Percentiles rank a stretch among this genome's conserved stretches.
Conservation (phyloP, 2,113 vertebrate species). For the Rousettus leschenaultii region DNA sequence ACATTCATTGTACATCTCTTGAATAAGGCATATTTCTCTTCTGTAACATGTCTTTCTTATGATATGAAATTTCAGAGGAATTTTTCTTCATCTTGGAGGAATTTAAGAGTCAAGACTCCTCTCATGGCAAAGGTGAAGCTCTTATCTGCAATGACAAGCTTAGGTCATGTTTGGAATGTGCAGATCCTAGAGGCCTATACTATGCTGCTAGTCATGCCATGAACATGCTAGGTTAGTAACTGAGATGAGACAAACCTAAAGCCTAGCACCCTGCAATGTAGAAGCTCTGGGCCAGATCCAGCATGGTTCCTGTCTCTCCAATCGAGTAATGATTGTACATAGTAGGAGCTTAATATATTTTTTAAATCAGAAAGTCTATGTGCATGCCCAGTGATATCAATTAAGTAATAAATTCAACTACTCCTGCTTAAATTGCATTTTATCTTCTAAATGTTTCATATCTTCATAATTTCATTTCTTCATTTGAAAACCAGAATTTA, state of each 20-base stretch:
- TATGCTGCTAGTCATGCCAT: neutral
- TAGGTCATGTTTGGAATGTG: neutral
- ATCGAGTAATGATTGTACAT: neutral
- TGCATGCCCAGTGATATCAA: neutral
- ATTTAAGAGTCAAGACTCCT: slow-evolving; percentile 90
- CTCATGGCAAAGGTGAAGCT: neutral
- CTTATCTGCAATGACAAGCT: neutral
- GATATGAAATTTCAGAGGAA: slow-evolving; percentile 83
- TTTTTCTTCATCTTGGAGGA: slow-evolving; percentile 85
- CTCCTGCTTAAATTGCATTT: neutral
- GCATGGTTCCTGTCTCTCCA: neutral
- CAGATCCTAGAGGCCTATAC: neutral
- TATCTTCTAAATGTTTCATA: slow-evolving; percentile 17
- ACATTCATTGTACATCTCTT: slow-evolving; percentile 89
- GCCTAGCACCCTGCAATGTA: neutral
- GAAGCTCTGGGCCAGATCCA: neutral
- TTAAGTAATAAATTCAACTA: neutral
- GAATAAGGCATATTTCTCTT: slow-evolving; percentile 87
- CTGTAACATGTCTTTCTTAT: slow-evolving; percentile 89
- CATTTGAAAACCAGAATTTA: neutral
- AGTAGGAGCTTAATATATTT: neutral
- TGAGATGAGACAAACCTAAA: neutral
- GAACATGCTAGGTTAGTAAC: neutral
- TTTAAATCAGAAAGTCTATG: neutral
- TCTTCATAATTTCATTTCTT: neutral